These are phyloP conservation scores for Pitta sordida DNA, from an alignment of 2,113 vertebrate genomes.

Conservation along the genomic window DNA sequence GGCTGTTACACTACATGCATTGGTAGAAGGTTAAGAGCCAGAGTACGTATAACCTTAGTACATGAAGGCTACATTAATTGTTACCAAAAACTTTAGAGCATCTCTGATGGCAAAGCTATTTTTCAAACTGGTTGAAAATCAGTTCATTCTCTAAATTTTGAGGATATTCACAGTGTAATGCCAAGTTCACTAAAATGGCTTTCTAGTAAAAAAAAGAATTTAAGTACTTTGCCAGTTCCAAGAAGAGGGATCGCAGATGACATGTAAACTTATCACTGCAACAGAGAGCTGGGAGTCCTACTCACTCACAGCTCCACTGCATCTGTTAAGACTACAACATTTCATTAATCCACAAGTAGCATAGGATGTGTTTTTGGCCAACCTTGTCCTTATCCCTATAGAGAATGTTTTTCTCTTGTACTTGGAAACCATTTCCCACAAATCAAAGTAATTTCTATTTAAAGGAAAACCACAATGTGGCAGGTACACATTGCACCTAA, in stretches of 20 bases:
- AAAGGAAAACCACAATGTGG: neutral
- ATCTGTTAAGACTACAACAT: neutral
- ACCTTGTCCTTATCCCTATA: neutral
- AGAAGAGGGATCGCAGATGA: neutral
- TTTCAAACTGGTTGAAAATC: neutral
- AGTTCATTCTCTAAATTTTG: neutral
- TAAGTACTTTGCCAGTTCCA: neutral
- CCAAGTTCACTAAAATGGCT: neutral
- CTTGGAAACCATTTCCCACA: neutral
- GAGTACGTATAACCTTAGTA: neutral
- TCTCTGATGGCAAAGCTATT: slow-evolving; percentile 5
- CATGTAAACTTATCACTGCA: neutral
- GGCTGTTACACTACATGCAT: neutral
- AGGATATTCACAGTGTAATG: neutral
- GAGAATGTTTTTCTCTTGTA: neutral
- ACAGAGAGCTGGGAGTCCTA: neutral
- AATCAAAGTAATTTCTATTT: neutral
- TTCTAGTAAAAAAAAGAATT: neutral
- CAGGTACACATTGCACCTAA: neutral
- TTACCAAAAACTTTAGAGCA: neutral
- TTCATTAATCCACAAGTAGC: neutral
- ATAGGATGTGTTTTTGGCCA: neutral
- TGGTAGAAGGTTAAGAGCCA: neutral
- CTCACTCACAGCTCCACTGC: neutral
- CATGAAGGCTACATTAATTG: neutral